Evolutionary conservation across 2,797 vertebrate species (phyloP), one percentile per base, ranked within the genome.

Genomic region (Sebastiscus albofasciatus): DNA sequence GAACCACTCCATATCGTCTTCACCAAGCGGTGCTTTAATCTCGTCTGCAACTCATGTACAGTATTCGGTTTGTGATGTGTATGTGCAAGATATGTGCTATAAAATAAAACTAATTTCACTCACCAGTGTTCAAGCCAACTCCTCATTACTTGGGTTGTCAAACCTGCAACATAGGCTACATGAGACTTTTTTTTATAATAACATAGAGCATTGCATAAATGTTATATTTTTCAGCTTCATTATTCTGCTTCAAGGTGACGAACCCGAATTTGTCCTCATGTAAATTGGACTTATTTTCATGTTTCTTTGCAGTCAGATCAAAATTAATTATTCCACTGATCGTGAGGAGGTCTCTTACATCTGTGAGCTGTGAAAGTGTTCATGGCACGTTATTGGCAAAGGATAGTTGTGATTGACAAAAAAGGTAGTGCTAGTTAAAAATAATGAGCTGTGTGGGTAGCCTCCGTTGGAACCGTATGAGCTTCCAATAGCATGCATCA

Each of bases 381-480:
- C 52, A 18, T 34, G 12, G 13, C 26, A 72, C 5, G 24, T 74
- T 80, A 65, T 24, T 76, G 49, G 27, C 16, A 42, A 79, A 78
- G 55, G 49, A 12, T 29, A 70, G 3, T 62, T 61, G 4, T 54
- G 84, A 65, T 74, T 49, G 55, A 67, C 34, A 68, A 59, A 66
- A 64, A 67, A 64, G 61, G 18, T 31, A 49, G 11, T 5, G 68
- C 59, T 84, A 67, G 70, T 89, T 85, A 76, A 76, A 89, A 91
- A 75, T 86, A 82, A 88, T 79, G 69, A 87, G 67, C 59, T 69
- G 55, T 55, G 74, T 75, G 69, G 31, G 26, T 22, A 46, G 33
- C 52, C 68, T 56, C n/a, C 8, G 4, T 29, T n/a, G 20, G 42
- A 72, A 70, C 70, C 46, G 64, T 65, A n/a, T 34, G 65, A 69